Conservation (phyloP, 2,888 invertebrate species). For the Pegoplata infirma region DNA sequence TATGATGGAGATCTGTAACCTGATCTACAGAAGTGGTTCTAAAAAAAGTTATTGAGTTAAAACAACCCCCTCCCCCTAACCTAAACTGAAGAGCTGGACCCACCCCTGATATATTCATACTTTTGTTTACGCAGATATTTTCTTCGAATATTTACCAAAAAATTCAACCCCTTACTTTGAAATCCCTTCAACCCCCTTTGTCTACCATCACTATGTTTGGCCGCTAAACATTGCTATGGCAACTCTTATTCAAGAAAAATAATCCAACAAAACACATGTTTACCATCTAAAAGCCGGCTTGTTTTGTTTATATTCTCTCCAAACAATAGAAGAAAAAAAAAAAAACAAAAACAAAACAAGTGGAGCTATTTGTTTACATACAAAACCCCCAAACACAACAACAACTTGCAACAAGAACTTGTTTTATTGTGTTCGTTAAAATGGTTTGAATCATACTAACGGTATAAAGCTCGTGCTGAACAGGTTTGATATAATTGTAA, state of each 20-base stretch:
- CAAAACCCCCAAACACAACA: constrained; percentile 23
- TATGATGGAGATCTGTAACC: no score
- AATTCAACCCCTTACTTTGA: no score
- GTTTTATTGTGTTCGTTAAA: constrained; percentile 57
- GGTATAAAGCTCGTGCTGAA: constrained; percentile 18
- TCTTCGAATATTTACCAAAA: no score
- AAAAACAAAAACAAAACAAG: constrained; percentile 27
- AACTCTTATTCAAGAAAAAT: constrained; percentile 3
- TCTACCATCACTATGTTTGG: neutral
- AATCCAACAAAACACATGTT: constrained; percentile 37
- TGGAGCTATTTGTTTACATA: constrained; percentile 32
- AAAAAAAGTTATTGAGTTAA: no score
- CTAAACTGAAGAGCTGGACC: no score
- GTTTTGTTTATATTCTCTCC: constrained; percentile 15
- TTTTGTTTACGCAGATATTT: no score
- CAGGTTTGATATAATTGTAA: constrained; percentile 57
- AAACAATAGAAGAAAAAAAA: constrained; percentile 5
- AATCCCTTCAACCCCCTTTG: no score
- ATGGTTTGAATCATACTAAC: constrained; percentile 29
- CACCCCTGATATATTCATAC: no score
- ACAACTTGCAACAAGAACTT: constrained; percentile 24
- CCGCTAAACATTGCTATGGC: constrained; percentile 28
- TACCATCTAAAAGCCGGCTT: constrained; percentile 43
- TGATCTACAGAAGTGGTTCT: no score
- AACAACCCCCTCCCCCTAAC: no score